These are phyloP conservation scores for Armadillidium nasatum DNA, from an alignment of 1,140 invertebrate species.

Conservation along the genomic window DNA sequence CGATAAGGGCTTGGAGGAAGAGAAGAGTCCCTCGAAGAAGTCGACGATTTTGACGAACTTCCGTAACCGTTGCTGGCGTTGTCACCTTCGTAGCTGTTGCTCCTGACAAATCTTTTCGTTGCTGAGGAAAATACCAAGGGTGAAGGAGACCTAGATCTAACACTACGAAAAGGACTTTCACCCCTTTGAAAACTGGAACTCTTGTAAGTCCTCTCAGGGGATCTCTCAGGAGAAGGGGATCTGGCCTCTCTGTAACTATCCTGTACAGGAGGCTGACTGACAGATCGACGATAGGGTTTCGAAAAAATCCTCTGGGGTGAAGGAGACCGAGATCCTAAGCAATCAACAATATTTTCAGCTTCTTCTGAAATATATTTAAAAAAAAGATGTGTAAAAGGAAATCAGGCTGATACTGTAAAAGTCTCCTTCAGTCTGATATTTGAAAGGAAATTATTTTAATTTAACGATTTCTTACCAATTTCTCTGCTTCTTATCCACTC, in stretches of 20 bases:
- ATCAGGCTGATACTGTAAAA: no score
- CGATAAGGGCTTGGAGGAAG: neutral
- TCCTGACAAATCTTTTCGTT: neutral
- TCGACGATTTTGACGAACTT: neutral
- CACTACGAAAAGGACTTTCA: neutral
- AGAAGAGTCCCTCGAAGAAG: neutral
- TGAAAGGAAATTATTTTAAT: no score
- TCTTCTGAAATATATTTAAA: neutral
- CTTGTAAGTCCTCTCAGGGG: neutral
- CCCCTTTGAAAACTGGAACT: neutral
- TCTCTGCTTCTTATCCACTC: neutral
- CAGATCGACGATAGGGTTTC: neutral
- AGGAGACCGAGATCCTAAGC: neutral
- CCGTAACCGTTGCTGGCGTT: neutral
- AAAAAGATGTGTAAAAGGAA: no score
- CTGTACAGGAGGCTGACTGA: neutral
- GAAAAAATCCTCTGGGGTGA: neutral
- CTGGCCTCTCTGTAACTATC: neutral
- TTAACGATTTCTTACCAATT: neutral
- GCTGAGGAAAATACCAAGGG: neutral
- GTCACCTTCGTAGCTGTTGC: conserved; percentile 1
- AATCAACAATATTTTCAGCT: neutral
- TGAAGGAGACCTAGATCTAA: neutral
- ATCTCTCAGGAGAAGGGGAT: neutral
- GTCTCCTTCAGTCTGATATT: no score